phyloP scores from a whole-genome alignment of 2,888 invertebrate species.

The Melipona bicolor region DNA sequence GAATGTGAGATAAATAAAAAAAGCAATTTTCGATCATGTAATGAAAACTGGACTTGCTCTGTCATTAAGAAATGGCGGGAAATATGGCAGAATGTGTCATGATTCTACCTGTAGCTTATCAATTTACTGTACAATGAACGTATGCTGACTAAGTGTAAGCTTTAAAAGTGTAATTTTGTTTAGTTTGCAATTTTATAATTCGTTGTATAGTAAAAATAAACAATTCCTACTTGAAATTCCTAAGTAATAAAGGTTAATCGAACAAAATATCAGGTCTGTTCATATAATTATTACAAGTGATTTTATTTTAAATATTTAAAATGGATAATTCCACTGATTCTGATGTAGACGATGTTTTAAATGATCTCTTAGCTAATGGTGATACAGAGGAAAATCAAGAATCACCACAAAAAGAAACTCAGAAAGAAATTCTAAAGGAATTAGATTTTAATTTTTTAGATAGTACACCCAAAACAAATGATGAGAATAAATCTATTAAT shows the following conservation, averaged over 20 bases:
- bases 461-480: conserved; percentile 35
- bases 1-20: not conserved
- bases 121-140: not conserved
- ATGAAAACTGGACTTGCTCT: conserved; percentile 19
- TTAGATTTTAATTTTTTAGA: conserved; percentile 78
- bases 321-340: conserved; percentile 66
- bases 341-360: conserved; percentile 61
- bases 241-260: conserved; percentile 14
- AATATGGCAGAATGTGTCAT: not conserved
- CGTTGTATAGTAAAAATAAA: not conserved
- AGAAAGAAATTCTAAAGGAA: conserved; percentile 63
- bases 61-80: conserved; percentile 47
- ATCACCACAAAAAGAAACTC: conserved; percentile 18
- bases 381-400: conserved; percentile 55
- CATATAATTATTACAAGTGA: not conserved
- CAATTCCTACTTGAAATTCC: not conserved
- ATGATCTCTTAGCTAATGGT: conserved; percentile 60
- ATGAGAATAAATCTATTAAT: conserved; percentile 32
- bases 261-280: not conserved
- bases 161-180: not conserved
- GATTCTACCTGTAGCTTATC: not conserved
- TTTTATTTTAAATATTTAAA: conserved; percentile 33
- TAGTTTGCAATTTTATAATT: not conserved
- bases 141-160: too few species aligned
- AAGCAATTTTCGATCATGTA: not conserved